These are phyloP conservation scores for Rapana venosa DNA, from an alignment of 2,888 invertebrate species.

Conservation along the genomic window DNA sequence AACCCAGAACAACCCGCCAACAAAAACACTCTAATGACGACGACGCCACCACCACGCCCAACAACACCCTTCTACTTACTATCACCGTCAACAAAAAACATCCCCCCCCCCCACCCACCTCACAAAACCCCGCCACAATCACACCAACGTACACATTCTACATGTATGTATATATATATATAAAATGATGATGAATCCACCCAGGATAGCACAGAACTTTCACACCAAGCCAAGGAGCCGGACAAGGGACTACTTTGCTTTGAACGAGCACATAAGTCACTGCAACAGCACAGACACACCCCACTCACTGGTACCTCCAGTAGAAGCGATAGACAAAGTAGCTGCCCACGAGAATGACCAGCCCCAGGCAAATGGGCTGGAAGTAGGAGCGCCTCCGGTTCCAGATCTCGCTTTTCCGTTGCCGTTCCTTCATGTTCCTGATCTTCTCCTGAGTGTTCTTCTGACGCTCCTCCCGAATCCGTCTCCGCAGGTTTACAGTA, in stretches of 20 bases:
- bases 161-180: too few relatives aligned
- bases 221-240: neutral
- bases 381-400: slow-evolving; percentile 62
- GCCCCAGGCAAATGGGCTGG: slow-evolving; percentile 65
- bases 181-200: neutral
- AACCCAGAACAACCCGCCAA: too few relatives aligned
- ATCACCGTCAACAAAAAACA: too few relatives aligned
- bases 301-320: slow-evolving; percentile 22
- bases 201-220: neutral
- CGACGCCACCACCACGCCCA: too few relatives aligned
- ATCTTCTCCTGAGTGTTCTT: slow-evolving; percentile 71
- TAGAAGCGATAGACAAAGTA: slow-evolving; percentile 42
- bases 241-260: neutral
- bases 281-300: neutral
- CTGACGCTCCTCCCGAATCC: slow-evolving; percentile 71
- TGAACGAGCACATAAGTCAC: neutral
- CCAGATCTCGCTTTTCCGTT: slow-evolving; percentile 67
- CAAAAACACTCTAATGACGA: too few relatives aligned
- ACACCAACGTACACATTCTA: too few relatives aligned
- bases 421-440: slow-evolving; percentile 71
- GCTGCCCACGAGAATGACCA: slow-evolving; percentile 58
- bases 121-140: too few relatives aligned
- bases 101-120: too few relatives aligned
- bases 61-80: too few relatives aligned
- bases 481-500: slow-evolving; percentile 61